Conservation (phyloP, 2,797 vertebrate genomes). For the Onychomys arenicola region DNA sequence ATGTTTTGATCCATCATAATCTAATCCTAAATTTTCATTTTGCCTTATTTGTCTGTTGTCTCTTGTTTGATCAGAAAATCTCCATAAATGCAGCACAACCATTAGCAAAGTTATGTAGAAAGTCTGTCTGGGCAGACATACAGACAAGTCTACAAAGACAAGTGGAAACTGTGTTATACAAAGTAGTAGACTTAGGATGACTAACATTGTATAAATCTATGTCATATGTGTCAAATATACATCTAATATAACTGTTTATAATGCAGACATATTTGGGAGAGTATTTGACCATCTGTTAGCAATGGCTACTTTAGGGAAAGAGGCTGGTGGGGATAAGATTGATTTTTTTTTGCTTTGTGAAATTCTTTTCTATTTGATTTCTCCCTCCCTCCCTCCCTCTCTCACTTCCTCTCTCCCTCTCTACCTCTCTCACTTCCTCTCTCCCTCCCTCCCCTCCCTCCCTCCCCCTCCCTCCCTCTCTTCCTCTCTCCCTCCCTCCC, state of each 20-base stretch:
- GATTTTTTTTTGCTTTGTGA: constrained; percentile 3
- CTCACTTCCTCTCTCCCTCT: neutral
- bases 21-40: constrained; percentile 56
- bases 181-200: constrained; percentile 46
- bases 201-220: constrained; percentile 59
- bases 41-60: constrained; percentile 49
- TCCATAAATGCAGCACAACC: constrained; percentile 4
- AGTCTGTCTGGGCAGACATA: constrained; percentile 13
- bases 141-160: constrained; percentile 18
- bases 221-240: neutral
- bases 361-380: constrained; percentile 68
- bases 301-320: constrained; percentile 76
- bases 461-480: neutral
- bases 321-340: constrained; percentile 44
- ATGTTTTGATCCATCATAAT: constrained; percentile 58
- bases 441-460: neutral
- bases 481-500: neutral
- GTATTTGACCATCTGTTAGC: constrained; percentile 77
- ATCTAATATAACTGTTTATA: constrained; percentile 55
- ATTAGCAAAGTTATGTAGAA: constrained; percentile 18
- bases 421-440: neutral
- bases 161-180: constrained; percentile 32
- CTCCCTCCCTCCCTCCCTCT: neutral
- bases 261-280: constrained; percentile 75
- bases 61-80: constrained; percentile 64